Evolutionary conservation across 92 coral and sea anemone species (phyloP), one percentile per base, ranked within the genome.

Genomic region (Diadumene lineata): DNA sequence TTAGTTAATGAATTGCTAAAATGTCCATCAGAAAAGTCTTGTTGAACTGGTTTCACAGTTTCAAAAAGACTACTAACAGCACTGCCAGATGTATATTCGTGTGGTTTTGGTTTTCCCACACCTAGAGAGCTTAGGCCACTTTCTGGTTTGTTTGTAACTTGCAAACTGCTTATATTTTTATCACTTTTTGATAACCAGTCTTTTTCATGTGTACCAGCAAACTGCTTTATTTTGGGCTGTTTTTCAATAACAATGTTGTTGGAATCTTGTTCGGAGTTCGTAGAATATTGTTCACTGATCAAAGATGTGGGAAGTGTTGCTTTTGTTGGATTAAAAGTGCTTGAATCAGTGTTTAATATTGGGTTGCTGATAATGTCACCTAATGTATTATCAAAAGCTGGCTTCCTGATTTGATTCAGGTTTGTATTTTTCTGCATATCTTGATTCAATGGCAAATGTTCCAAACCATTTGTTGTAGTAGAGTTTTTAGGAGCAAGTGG

Each of bases 161-260:
- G 68, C 2, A 28, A 62, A 28, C 18, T 26, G 43, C 31, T 19
- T 0, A 13, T 19, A 62, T 17, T 29, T 1, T 0, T 28, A 2
- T 16, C 43, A 21, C 8, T 16, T 28, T 30, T 60, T 7, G 68
- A 62, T 4, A 1, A 1, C 68, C 53, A 33, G 48, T 25, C 17
- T 7, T 77, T 43, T 50, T 75, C 48, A 27, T 1, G 17, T 22
- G 27, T 43, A 16, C 56, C 31, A 38, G 21, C 24, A 62, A 19
- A 13, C 34, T 69, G 68, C 43, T n/a, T 68, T 21, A 28, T 56
- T 23, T 16, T 60, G 68, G 2, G 57, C 61, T 18, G 58, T 62
- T 38, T 68, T 29, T 24, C 64, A 67, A 48, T 66, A 34, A 15
- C 23, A 31, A 27, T 48, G 64, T n/a, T 66, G 75, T 38, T 80